These are phyloP conservation scores for Lota lota DNA, from an alignment of 2,113 vertebrate species.

Conservation along the genomic window DNA sequence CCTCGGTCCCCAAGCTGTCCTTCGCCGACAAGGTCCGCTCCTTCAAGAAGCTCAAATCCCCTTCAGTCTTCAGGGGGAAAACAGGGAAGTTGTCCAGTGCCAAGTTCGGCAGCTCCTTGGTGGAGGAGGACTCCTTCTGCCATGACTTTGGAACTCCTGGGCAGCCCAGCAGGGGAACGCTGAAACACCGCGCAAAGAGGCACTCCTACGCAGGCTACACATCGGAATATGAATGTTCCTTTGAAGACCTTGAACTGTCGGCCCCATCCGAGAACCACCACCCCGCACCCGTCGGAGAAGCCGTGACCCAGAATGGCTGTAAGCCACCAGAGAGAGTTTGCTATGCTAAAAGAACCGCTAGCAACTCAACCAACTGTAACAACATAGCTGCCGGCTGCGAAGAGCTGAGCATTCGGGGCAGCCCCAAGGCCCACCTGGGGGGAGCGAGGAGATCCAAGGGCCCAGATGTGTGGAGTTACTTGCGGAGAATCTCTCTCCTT, in stretches of 20 bases:
- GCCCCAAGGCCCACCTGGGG: constrained; percentile 56
- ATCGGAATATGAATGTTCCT: constrained; percentile 81
- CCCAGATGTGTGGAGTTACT: constrained; percentile 85
- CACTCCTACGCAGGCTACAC: constrained; percentile 85
- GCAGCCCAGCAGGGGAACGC: constrained; percentile 57
- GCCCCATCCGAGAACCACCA: constrained; percentile 66
- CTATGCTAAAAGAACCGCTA: constrained; percentile 62
- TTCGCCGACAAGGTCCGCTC: constrained; percentile 85
- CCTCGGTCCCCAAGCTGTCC: constrained; percentile 78
- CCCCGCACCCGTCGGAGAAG: constrained; percentile 55
- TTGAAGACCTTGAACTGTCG: constrained; percentile 79
- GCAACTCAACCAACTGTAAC: constrained; percentile 70
- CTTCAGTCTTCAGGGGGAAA: constrained; percentile 70
- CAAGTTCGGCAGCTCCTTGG: constrained; percentile 65
- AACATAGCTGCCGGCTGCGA: constrained; percentile 59
- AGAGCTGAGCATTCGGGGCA: constrained; percentile 64
- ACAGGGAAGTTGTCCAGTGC: constrained; percentile 59
- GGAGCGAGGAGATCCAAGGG: constrained; percentile 71
- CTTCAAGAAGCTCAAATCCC: constrained; percentile 81
- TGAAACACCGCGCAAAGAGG: constrained; percentile 73
- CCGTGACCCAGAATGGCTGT: constrained; percentile 64
- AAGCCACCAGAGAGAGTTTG: constrained; percentile 61
- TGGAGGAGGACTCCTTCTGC: constrained; percentile 64
- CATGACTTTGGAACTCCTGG: constrained; percentile 61
- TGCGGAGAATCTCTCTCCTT: constrained; percentile 82